These are phyloP conservation scores for Polietes domitor DNA, from an alignment of 2,888 invertebrate species.

Conservation along the genomic window DNA sequence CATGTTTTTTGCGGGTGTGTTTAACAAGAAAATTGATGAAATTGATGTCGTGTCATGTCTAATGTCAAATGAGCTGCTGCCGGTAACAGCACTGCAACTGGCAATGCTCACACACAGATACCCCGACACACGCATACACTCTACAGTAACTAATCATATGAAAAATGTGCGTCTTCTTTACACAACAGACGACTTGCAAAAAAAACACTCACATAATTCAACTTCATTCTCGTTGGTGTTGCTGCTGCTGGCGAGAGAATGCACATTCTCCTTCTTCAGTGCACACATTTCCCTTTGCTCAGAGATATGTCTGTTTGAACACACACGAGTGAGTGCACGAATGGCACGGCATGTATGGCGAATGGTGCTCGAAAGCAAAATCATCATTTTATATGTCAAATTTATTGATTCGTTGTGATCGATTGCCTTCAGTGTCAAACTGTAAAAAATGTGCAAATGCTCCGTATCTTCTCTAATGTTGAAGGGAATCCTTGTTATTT, in stretches of 20 bases:
- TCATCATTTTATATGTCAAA: slow-evolving; percentile 64
- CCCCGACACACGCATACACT: slow-evolving; percentile 24
- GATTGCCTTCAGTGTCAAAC: slow-evolving; percentile 62
- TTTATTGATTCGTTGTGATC: slow-evolving; percentile 64
- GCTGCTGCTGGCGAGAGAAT: background rate
- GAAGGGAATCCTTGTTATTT: slow-evolving; percentile 11
- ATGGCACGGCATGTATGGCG: background rate
- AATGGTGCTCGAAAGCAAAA: slow-evolving; percentile 39
- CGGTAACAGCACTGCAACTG: slow-evolving; percentile 43
- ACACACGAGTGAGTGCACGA: background rate
- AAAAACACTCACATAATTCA: background rate
- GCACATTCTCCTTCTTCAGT: background rate
- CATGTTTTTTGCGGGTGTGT: slow-evolving; percentile 55
- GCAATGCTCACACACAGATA: background rate
- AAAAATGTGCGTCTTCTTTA: slow-evolving; percentile 32
- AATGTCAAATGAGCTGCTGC: slow-evolving; percentile 67
- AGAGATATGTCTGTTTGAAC: background rate
- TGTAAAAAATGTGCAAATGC: slow-evolving; percentile 43
- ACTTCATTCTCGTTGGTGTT: background rate
- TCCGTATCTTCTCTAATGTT: slow-evolving; percentile 6
- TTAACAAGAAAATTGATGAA: slow-evolving; percentile 67
- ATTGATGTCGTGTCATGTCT: slow-evolving; percentile 67
- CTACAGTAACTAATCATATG: slow-evolving; percentile 52
- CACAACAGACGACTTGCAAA: background rate
- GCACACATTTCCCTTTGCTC: background rate